Evolutionary conservation across 1,140 invertebrate species (phyloP).

Genomic region (Rhyzopertha dominica): DNA sequence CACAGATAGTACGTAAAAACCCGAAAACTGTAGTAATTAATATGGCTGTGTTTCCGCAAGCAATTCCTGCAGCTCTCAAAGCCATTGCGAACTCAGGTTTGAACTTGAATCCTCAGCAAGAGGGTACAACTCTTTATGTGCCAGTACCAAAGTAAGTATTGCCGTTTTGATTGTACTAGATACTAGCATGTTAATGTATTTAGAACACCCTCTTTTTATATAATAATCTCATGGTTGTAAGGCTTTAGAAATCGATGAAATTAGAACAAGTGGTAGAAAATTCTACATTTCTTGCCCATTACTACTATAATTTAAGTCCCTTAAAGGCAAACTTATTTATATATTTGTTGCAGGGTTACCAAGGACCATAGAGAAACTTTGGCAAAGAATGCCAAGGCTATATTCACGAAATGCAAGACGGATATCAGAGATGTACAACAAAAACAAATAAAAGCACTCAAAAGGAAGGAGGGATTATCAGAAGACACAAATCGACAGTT

Average conservation of each 20-base stretch:
- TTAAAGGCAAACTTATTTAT: no score
- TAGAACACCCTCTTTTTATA: no score
- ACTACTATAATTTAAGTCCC: no score
- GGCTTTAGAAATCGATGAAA: no score
- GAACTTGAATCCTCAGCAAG: conserved; percentile 92
- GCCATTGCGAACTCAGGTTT: conserved; percentile 75
- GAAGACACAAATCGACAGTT: conserved; percentile 62
- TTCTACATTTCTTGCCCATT: no score
- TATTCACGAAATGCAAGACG: conserved; percentile 77
- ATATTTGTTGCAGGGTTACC: conserved; percentile 63
- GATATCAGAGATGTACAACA: conserved; percentile 73
- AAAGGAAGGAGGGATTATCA: conserved; percentile 59
- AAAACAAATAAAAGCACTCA: conserved; percentile 63
- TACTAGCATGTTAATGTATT: not conserved
- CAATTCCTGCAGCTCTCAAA: conserved; percentile 69
- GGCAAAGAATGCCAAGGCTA: conserved; percentile 78
- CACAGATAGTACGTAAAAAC: conserved; percentile 81
- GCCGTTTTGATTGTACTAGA: not conserved
- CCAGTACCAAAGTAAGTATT: conserved; percentile 75
- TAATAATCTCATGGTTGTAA: no score
- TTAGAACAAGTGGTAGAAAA: no score
- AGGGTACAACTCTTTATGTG: conserved; percentile 83
- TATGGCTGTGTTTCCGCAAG: conserved; percentile 76
- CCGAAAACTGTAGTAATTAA: conserved; percentile 82
- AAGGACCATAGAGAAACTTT: conserved; percentile 85